Evolutionary conservation across 30 jellyfish, hydroid and myxozoan genomes (phyloP).

Genomic region (Haliclystus octoradiatus): DNA sequence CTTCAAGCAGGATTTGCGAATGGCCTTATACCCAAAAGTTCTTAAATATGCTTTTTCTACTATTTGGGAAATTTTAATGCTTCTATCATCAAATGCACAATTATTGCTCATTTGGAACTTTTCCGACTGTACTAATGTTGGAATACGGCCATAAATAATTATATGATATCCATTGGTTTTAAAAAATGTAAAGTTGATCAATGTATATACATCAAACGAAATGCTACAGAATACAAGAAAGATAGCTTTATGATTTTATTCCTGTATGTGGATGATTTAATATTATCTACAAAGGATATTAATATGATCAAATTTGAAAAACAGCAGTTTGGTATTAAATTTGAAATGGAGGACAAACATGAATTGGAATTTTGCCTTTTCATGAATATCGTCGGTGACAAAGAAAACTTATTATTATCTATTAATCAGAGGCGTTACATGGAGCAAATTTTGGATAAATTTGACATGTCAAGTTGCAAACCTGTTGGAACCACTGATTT

Average conservation of each 20-base stretch:
- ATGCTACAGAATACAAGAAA: slow-evolving; percentile 5
- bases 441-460: too few species aligned
- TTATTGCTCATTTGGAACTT: too few species aligned
- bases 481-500: slow-evolving; percentile 2
- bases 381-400: slow-evolving; percentile 11
- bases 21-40: too few species aligned
- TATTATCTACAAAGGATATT: slow-evolving; percentile 10
- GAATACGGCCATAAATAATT: slow-evolving; percentile 23
- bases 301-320: slow-evolving; percentile 6
- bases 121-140: too few species aligned
- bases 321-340: background rate
- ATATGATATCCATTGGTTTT: slow-evolving; percentile 14
- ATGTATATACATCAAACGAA: slow-evolving; percentile 20
- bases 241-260: slow-evolving; percentile 3
- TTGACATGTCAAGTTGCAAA: background rate
- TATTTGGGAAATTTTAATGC: too few species aligned
- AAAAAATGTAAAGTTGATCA: slow-evolving; percentile 33
- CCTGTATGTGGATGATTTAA: slow-evolving; percentile 13
- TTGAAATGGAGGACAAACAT: slow-evolving; percentile 31
- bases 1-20: too few species aligned
- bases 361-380: slow-evolving; percentile 21
- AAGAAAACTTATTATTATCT: too few species aligned
- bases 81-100: too few species aligned
- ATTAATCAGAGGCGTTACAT: too few species aligned
- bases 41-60: too few species aligned